Base-by-base conservation (phyloP, 2,113 vertebrate species). In the Hippolais icterina region DNA sequence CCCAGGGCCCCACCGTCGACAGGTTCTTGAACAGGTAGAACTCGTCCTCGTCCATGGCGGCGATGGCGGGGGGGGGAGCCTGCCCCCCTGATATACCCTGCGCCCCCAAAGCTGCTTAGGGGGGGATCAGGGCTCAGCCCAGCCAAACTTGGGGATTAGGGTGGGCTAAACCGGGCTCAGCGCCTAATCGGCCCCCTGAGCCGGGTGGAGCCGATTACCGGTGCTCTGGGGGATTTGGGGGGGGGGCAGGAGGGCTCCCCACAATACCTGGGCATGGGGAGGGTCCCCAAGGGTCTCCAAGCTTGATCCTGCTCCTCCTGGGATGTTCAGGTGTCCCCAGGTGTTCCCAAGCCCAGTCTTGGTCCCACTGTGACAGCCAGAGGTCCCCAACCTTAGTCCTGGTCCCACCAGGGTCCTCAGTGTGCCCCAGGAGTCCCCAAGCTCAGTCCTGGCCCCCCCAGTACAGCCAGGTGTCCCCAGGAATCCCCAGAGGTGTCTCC, bases 21-120 rank as follows among this genome's bases (percentile, higher is more conserved):
- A 85, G 78, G 96, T 98, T 99, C 93, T 97, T 96, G n/a, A 98
- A 98, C 77, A 99, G 96, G 90, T 98, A 97, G 69, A 98, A 98
- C 15, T 98, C 95, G 5, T 99, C 99, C 6, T 98, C 97, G 1
- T 83, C 97, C 41, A 98, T 98, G 61, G 85, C 22, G 89, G 29
- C 1, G 22, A 13, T 37, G 63, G 27, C 0, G 13, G 23, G 18
- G 61, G 49, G 52, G 39, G 24, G 27, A 0, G 11, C 33, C 33
- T 10, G 6, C 46, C 78, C 78, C 78, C 91, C 81, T 97, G 93
- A 97, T 96, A 97, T 94, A 84, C 69, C 59, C 75, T 42, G 64
- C 5, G n/a, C 28, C 39, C 68, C 74, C 53, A 69, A 96, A 98
- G 92, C 96, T 50, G 95, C 91, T 93, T 96, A 47, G n/a, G 28